Percentiles rank a stretch among this genome's conserved stretches.
Evolutionary conservation across 2,113 vertebrate species (phyloP).

Genomic region (Muntiacus muntjak): DNA sequence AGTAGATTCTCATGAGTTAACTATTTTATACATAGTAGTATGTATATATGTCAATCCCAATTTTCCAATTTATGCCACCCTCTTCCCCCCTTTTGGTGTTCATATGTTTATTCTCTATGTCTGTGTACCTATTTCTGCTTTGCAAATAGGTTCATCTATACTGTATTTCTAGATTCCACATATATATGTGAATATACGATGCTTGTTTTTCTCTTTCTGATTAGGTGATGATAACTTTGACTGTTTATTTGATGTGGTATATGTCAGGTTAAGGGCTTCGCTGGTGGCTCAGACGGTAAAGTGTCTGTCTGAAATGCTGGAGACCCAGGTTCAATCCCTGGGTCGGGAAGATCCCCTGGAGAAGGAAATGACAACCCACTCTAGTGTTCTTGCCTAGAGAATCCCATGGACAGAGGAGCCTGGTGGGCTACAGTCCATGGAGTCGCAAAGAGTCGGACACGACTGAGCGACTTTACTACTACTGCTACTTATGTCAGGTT

Average conservation of each 20-base stretch:
- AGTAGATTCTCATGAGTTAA: not conserved
- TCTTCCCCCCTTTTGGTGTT: rapidly evolving
- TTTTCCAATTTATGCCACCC: not conserved
- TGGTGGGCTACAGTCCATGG: no score
- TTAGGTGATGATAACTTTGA: not conserved
- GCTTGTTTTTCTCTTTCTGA: not conserved
- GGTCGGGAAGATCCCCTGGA: no score
- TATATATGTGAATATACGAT: not conserved
- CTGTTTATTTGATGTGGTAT: not conserved
- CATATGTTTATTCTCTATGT: not conserved
- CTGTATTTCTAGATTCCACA: not conserved
- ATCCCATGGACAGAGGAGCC: no score
- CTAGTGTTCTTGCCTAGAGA: no score
- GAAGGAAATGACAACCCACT: no score
- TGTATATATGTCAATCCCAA: not conserved
- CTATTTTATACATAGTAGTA: not conserved
- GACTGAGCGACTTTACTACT: no score
- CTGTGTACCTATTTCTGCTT: not conserved
- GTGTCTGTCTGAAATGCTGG: no score
- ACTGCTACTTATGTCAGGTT: not conserved
- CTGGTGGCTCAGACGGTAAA: no score
- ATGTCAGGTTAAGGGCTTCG: not conserved
- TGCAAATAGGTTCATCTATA: not conserved
- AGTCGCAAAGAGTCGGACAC: no score
- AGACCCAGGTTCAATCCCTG: no score